Conservation (phyloP, 2,113 vertebrate genomes). For the Epinephelus cyanopodus region DNA sequence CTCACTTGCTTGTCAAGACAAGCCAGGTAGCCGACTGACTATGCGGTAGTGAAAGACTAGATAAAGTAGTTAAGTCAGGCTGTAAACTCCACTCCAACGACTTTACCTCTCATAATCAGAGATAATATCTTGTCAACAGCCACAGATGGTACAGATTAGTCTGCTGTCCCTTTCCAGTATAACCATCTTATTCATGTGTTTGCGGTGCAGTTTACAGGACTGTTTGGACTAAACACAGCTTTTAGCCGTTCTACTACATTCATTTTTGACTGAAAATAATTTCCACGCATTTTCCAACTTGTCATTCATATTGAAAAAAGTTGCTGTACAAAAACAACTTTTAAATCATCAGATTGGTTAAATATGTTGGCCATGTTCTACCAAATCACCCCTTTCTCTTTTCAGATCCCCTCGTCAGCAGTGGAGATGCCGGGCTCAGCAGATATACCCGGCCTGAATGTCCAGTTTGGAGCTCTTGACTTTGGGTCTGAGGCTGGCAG, state of each 20-base stretch:
- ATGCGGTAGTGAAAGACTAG: not conserved
- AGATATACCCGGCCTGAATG: constrained; percentile 92
- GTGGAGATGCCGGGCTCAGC: constrained; percentile 97
- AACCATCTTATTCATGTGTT: not conserved
- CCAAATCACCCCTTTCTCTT: not conserved
- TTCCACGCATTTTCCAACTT: not conserved
- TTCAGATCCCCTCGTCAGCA: constrained; percentile 92
- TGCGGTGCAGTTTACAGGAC: not conserved
- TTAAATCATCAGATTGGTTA: not conserved
- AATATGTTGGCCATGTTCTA: not conserved
- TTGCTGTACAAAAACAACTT: not conserved
- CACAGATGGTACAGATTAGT: too few species aligned
- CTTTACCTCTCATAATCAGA: not conserved
- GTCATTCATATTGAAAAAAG: not conserved
- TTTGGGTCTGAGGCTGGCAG: constrained; percentile 91
- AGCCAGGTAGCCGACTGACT: not conserved
- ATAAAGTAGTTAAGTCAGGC: not conserved
- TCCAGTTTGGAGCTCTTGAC: constrained; percentile 97
- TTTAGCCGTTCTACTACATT: too few species aligned
- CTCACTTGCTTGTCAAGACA: not conserved
- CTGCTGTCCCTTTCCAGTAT: not conserved
- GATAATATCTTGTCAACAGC: not conserved
- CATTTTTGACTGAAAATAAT: not conserved
- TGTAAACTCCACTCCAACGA: not conserved
- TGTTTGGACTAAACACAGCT: not conserved